Evolutionary conservation across 2,113 vertebrate genomes (phyloP), one percentile per base, ranked within the genome.

Genomic region (Centropus unirufus): DNA sequence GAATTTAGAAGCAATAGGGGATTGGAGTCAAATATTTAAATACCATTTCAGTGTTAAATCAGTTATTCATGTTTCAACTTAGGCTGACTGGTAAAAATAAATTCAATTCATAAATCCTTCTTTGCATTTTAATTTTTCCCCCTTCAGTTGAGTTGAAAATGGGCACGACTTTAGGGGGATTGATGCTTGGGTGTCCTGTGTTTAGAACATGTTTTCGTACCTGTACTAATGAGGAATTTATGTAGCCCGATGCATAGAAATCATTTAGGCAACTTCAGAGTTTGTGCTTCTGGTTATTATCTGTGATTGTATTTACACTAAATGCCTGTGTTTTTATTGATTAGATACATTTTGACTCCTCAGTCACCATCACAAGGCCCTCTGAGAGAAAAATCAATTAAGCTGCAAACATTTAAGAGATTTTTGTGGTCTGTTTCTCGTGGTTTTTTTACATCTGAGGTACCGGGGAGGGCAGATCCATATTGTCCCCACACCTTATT

Each of bases 1-100:
- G 95, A 98, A 98, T 98, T 98, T 97, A 97, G 98, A 97, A 97
- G 97, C 96, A 97, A 84, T 96, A 80, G 93, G 89, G 92, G 92
- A 96, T 96, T 96, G 96, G 92, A 83, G 83, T 97, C 88, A 97
- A 98, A 97, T 97, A 96, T 98, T 97, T 97, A 96, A 98, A 97
- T 97, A 92, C 78, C 72, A 78, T 97, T 95, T 96, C 86, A 6
- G 62, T 96, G 77, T 96, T 97, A 97, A 98, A 98, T 96, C 94
- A 78, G 90, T 96, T 96, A 96, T 94, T 92, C 93, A 96, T 70
- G 96, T 95, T 97, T 97, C 92, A 95, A 61, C 69, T 97, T 92
- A 92, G 83, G 87, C 89, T 96, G 95, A 95, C 79, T 83, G 82
- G 63, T 55, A 81, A 89, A 93, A 97, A 96, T 85, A 95, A 94